phyloP scores from a whole-genome alignment of 2,797 vertebrate species.

The Thaleichthys pacificus region DNA sequence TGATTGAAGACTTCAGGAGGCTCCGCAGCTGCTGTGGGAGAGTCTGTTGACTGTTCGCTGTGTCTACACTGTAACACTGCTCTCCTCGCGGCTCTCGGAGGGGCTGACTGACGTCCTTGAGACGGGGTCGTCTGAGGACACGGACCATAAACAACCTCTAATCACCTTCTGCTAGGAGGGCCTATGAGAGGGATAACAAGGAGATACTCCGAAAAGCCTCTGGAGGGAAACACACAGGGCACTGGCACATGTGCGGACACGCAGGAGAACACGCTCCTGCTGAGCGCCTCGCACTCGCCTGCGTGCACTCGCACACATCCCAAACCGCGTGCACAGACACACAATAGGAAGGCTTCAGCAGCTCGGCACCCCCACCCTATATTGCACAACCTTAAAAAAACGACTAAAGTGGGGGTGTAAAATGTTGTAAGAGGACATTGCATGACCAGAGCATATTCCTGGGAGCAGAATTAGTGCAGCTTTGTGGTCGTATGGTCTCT shows the following conservation, averaged over 20 bases:
- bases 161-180: constrained; percentile 21
- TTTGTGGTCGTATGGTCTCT: constrained; percentile 11
- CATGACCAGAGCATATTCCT: constrained; percentile 47
- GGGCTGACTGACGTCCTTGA: neutral
- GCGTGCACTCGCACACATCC: too few species aligned
- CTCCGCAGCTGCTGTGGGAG: too few species aligned
- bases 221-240: constrained; percentile 10
- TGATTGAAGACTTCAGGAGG: too few species aligned
- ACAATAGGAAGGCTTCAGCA: constrained; percentile 25
- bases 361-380: neutral
- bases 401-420: neutral
- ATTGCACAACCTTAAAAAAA: neutral
- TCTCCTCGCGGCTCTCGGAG: neutral
- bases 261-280: constrained; percentile 10
- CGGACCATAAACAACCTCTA: constrained; percentile 41
- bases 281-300: too few species aligned
- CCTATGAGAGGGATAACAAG: constrained; percentile 14
- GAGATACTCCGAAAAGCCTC: constrained; percentile 31
- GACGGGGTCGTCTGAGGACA: constrained; percentile 54
- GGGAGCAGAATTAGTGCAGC: constrained; percentile 52
- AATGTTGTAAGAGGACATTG: constrained; percentile 56
- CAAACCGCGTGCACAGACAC: constrained; percentile 13
- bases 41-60: too few species aligned
- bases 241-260: constrained; percentile 25
- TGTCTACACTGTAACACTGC: too few species aligned